These are phyloP conservation scores for Drosophila borealis DNA, from an alignment of 2,888 invertebrate species.

Conservation along the genomic window DNA sequence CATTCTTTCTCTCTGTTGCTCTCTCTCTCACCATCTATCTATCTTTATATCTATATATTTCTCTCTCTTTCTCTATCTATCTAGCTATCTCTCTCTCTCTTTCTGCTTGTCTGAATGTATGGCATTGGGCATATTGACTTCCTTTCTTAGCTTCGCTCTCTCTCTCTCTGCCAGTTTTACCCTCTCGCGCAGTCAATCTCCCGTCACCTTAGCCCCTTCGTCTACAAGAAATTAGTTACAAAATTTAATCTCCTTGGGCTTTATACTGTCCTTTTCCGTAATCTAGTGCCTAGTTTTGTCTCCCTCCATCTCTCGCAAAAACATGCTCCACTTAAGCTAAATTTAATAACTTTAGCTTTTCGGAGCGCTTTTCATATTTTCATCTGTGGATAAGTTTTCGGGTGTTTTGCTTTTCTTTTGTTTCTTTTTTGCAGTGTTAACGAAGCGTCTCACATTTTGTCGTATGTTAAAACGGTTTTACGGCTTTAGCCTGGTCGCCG, in stretches of 20 bases:
- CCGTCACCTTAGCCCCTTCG: too few relatives aligned
- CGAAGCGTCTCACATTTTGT: slow-evolving; percentile 21
- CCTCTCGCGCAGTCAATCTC: too few relatives aligned
- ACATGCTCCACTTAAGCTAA: neutral
- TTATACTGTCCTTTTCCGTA: too few relatives aligned
- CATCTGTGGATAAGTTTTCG: slow-evolving; percentile 16
- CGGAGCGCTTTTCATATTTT: slow-evolving; percentile 12
- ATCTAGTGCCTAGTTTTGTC: too few relatives aligned
- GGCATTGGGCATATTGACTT: too few relatives aligned
- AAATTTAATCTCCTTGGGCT: too few relatives aligned
- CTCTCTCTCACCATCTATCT: neutral
- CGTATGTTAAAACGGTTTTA: slow-evolving; percentile 47
- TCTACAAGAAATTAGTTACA: too few relatives aligned
- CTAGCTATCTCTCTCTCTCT: neutral
- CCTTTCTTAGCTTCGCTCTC: neutral
- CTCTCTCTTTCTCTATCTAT: neutral
- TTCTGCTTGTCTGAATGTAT: neutral
- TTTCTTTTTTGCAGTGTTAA: slow-evolving; percentile 29
- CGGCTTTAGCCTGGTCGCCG: slow-evolving; percentile 21
- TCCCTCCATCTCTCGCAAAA: neutral
- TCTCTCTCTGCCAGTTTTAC: neutral
- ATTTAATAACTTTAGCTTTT: slow-evolving; percentile 5
- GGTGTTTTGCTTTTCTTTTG: neutral
- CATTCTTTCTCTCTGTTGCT: neutral
- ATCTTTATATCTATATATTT: neutral